These are phyloP conservation scores for Chlorospingus semifuscus DNA, from an alignment of 2,797 vertebrate genomes.

Conservation along the genomic window DNA sequence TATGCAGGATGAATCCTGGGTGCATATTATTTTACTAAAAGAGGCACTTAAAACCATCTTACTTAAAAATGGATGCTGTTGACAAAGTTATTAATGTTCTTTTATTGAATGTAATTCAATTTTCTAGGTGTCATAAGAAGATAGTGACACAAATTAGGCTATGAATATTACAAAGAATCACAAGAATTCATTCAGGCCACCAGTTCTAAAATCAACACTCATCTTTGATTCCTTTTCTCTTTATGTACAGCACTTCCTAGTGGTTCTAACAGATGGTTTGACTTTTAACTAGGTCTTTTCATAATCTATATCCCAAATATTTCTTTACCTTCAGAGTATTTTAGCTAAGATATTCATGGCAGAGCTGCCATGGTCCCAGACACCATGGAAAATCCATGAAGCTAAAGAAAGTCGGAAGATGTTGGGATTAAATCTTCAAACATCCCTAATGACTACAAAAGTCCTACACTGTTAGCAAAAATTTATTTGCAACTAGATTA, in stretches of 20 bases:
- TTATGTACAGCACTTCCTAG: not conserved
- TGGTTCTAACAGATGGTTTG: not conserved
- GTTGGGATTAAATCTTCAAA: not conserved
- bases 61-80: not conserved
- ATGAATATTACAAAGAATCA: not conserved
- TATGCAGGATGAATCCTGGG: not conserved
- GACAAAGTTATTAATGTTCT: not conserved
- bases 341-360: not conserved
- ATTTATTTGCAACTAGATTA: not conserved
- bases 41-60: not conserved
- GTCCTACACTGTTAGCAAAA: not conserved
- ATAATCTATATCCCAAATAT: not conserved
- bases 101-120: not conserved
- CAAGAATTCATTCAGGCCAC: not conserved
- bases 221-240: not conserved
- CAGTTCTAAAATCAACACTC: not conserved
- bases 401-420: not conserved
- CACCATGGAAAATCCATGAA: not conserved
- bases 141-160: not conserved
- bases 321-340: not conserved
- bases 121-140: not conserved
- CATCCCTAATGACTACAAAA: not conserved
- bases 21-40: not conserved
- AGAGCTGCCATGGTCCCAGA: not conserved
- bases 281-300: not conserved